A percentile compares a stretch with the other conserved stretches of the same genome.
phyloP scores from a whole-genome alignment of 2,797 vertebrate species.

The Chaenodraco wilsoni region DNA sequence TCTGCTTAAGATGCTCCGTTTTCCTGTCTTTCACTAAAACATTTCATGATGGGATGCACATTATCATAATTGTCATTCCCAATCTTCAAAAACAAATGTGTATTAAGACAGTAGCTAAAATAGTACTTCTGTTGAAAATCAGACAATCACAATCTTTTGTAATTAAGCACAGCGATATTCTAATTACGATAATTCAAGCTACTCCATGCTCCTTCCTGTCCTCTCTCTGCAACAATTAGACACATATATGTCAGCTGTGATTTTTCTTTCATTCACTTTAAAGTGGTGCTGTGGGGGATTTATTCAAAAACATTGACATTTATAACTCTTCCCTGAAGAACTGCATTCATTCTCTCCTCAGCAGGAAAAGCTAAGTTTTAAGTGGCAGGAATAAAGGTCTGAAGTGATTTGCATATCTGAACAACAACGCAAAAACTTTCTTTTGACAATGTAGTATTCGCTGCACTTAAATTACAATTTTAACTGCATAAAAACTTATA shows the following conservation, averaged over 20 bases:
- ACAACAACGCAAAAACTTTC: slow-evolving; percentile 44
- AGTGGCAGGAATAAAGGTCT: slow-evolving; percentile 70
- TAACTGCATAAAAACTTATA: slow-evolving; percentile 39
- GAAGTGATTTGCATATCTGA: slow-evolving; percentile 65
- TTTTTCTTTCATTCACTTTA: slow-evolving; percentile 89
- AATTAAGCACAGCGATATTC: slow-evolving; percentile 96
- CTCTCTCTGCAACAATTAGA: slow-evolving; percentile 93
- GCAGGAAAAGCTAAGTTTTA: slow-evolving; percentile 64
- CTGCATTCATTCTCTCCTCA: slow-evolving; percentile 64
- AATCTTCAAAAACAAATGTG: slow-evolving; percentile 94
- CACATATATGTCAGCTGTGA: slow-evolving; percentile 94
- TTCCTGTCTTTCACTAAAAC: slow-evolving; percentile 84
- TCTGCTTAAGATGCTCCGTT: slow-evolving; percentile 85
- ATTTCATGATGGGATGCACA: slow-evolving; percentile 92
- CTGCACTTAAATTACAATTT: slow-evolving; percentile 53
- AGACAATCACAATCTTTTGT: slow-evolving; percentile 99
- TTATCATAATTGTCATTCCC: slow-evolving; percentile 94
- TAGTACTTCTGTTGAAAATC: slow-evolving; percentile 91
- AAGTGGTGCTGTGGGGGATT: slow-evolving; percentile 87
- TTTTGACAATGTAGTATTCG: slow-evolving; percentile 41
- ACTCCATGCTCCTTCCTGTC: slow-evolving; percentile 90
- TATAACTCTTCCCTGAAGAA: slow-evolving; percentile 83
- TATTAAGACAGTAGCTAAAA: slow-evolving; percentile 91
- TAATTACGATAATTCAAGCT: slow-evolving; percentile 97
- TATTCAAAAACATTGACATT: slow-evolving; percentile 88